phyloP scores from a whole-genome alignment of 2,113 vertebrate species.

The Riparia riparia region DNA sequence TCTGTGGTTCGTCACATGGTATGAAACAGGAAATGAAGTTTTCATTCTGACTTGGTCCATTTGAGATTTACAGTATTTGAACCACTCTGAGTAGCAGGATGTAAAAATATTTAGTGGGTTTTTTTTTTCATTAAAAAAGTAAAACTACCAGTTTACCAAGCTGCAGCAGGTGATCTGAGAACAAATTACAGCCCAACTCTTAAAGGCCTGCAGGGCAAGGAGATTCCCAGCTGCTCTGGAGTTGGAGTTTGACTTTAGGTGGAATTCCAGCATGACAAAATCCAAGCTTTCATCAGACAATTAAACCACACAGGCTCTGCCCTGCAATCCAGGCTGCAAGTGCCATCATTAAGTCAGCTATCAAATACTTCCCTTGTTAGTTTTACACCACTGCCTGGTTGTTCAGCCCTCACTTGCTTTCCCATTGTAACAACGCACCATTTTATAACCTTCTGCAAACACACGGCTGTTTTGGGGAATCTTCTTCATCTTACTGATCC shows the following conservation, averaged over 20 bases:
- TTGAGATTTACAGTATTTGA: conserved; percentile 74
- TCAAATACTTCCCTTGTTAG: background rate
- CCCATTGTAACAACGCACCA: fast-evolving
- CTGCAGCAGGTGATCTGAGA: background rate
- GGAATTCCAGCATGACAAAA: background rate
- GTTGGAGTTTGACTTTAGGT: background rate
- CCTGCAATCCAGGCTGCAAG: background rate
- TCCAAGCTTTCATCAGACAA: background rate
- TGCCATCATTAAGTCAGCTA: fast-evolving
- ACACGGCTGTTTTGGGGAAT: conserved; percentile 74
- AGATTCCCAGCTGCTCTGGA: background rate
- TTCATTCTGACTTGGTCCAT: conserved; percentile 83
- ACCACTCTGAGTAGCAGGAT: background rate
- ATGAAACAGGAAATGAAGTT: conserved; percentile 77
- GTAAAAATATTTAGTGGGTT: background rate
- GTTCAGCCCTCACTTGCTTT: background rate
- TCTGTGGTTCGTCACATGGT: background rate
- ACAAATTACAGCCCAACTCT: background rate
- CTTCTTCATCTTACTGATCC: conserved; percentile 76
- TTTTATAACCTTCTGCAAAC: conserved; percentile 69
- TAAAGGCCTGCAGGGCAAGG: background rate
- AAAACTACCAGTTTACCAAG: background rate
- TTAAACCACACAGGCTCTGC: background rate
- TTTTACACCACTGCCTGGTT: background rate
- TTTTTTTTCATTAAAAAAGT: background rate